Evolutionary conservation across 2,888 invertebrate species (phyloP), one percentile per base, ranked within the genome.

Genomic region (Deilephila elpenor): DNA sequence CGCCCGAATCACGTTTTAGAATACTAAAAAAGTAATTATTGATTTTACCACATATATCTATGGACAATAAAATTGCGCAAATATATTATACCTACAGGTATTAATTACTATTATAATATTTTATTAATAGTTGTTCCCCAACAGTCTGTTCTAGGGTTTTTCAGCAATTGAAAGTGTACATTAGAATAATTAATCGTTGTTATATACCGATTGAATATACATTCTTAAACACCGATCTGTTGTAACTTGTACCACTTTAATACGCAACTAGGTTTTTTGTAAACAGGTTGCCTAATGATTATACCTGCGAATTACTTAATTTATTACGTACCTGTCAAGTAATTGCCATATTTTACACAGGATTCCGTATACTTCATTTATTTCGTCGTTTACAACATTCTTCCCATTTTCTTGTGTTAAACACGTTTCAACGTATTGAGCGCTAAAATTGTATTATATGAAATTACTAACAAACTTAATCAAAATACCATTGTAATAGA

Each of bases 1-100:
- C 74, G 8, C 73, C 75, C 0, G 76, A 73, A 37, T 86, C 86
- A 62, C 86, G 81, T 32, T 78, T 73, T n/a, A 84, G 74, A 75
- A 90, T 85, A 67, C 90, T 87, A 73, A 74, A 74, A 70, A 74
- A 61, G 32, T 7, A 8, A 53, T 59, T 0, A 67, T 51, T 37
- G 34, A 32, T 20, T 61, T 62, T 11, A 62, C 17, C 6, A 59
- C 6, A 71, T 61, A 44, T 71, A 29, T 32, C 62, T 19, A 62
- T 19, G n/a, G 8, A 37, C 17, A 34, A 61, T 7, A 8, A 37
- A 37, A 37, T 37, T 37, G 34, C 34, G 7, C 34, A 37, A 37
- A 37, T 25, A 25, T 25, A 25, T 25, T 25, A 25, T 25, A 25
- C 25, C 25, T 25, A 25, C 25, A 25, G 25, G 25, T 25, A 25